Conservation (phyloP, 2,888 invertebrate genomes). For the Galeruca laticollis region DNA sequence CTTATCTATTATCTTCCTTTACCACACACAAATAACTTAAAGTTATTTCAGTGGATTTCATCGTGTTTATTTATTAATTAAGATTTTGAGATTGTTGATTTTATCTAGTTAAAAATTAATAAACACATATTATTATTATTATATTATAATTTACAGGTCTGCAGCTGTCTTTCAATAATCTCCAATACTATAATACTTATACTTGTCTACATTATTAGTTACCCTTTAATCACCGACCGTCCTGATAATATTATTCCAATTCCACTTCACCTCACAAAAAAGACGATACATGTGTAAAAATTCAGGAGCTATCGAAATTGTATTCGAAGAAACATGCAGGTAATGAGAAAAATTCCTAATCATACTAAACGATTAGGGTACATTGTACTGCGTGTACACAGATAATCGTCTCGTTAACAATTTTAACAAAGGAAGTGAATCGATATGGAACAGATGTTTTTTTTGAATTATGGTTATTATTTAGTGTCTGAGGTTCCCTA, state of each 20-base stretch:
- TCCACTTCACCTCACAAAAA: constrained; percentile 5
- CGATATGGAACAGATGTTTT: constrained; percentile 44
- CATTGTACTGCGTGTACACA: constrained; percentile 46
- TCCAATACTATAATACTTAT: too few relatives aligned
- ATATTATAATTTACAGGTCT: too few relatives aligned
- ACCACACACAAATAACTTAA: too few relatives aligned
- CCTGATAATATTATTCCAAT: constrained; percentile 9
- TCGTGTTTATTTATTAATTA: too few relatives aligned
- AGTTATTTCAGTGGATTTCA: too few relatives aligned
- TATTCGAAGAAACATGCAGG: constrained; percentile 53
- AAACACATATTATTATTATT: too few relatives aligned
- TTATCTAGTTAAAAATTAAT: too few relatives aligned
- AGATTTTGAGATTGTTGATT: too few relatives aligned
- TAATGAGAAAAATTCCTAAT: constrained; percentile 51
- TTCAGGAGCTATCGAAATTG: constrained; percentile 52
- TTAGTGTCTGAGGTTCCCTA: not conserved
- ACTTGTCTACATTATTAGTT: too few relatives aligned
- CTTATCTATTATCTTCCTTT: too few relatives aligned
- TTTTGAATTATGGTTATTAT: constrained; percentile 12
- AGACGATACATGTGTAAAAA: constrained; percentile 53
- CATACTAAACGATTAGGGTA: constrained; percentile 50
- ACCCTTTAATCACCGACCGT: constrained; percentile 5
- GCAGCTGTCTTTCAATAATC: too few relatives aligned
- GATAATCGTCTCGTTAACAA: constrained; percentile 43
- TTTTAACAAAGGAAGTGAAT: constrained; percentile 39